Conservation (phyloP, 2,113 vertebrate species). For the Otocyon megalotis region DNA sequence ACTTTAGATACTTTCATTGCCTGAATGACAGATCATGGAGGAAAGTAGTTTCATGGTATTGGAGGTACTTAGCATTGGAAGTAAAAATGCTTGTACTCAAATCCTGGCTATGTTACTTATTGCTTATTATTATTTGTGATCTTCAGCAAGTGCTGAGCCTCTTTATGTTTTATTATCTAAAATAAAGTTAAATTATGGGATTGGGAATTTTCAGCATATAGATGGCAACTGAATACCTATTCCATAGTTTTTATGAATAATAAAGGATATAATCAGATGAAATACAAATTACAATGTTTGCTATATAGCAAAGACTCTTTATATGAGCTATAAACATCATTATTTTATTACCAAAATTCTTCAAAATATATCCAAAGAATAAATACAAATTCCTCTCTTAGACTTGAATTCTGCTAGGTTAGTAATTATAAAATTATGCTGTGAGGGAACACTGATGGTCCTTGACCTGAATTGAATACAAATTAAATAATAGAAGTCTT, state of each 20-base stretch:
- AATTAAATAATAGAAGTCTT: background rate
- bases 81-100: background rate
- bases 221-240: background rate
- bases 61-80: background rate
- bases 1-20: slow-evolving; percentile 5
- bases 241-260: background rate
- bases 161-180: background rate
- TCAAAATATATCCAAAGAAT: slow-evolving; percentile 5
- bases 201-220: background rate
- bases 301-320: background rate
- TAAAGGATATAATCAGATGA: background rate
- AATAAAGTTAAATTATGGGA: slow-evolving; percentile 22
- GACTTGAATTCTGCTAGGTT: background rate
- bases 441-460: background rate
- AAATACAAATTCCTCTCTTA: background rate
- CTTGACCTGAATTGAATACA: slow-evolving; percentile 7
- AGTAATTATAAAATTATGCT: background rate
- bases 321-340: background rate
- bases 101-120: background rate
- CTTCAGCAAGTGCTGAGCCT: background rate
- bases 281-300: background rate
- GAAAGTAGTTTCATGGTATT: background rate
- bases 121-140: background rate
- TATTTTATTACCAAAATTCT: background rate
- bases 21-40: background rate